Evolutionary conservation across 2,113 vertebrate genomes (phyloP).

Genomic region (Gambusia holbrooki): DNA sequence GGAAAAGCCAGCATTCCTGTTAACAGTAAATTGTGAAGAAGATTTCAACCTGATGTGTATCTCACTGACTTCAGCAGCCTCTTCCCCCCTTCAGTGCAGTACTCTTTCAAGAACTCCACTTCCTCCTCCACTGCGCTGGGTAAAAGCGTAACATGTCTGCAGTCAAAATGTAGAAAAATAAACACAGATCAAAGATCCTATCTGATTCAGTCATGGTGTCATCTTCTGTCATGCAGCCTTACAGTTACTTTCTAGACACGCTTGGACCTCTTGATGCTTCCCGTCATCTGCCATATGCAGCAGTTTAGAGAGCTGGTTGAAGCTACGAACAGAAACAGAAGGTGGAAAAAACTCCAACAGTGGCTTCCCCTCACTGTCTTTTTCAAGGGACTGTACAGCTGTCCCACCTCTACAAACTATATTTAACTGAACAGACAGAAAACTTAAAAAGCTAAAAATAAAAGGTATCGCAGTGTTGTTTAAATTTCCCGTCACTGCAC

Average conservation of each 20-base stretch:
- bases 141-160: no score
- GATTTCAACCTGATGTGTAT: no score
- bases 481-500: conserved; percentile 63
- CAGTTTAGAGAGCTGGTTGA: conserved; percentile 83
- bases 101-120: no score
- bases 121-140: no score
- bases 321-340: conserved; percentile 80
- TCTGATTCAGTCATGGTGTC: conserved; percentile 2
- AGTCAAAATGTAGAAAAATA: no score
- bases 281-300: conserved; percentile 72
- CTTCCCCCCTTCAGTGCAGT: no score
- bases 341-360: conserved; percentile 80
- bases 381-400: conserved; percentile 81
- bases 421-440: no score
- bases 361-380: conserved; percentile 76
- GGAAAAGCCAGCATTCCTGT: no score
- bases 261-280: conserved; percentile 81
- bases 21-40: no score
- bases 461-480: no score
- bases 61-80: no score
- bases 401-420: neutral
- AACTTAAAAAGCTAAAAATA: no score
- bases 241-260: conserved; percentile 88
- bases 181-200: conserved; percentile 41
- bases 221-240: neutral